These are phyloP conservation scores for Seira musarum DNA, from an alignment of 2,888 invertebrate genomes.

Conservation along the genomic window DNA sequence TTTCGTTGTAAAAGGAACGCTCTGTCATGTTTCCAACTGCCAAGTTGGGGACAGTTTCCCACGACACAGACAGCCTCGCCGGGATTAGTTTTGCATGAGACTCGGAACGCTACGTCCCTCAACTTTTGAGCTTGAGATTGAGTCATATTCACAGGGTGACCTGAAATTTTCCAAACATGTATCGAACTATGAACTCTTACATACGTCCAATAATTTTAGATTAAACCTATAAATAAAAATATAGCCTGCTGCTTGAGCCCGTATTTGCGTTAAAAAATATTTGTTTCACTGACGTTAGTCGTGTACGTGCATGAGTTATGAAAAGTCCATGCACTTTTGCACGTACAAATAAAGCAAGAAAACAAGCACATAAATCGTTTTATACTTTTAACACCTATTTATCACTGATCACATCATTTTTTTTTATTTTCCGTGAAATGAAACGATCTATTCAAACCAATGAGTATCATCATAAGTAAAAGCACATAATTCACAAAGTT, in stretches of 20 bases:
- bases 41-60: conserved; percentile 80
- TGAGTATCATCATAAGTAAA: too few relatives aligned
- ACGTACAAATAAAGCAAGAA: too few relatives aligned
- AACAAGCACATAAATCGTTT: too few relatives aligned
- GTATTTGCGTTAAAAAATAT: background rate
- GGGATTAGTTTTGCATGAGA: conserved; percentile 75
- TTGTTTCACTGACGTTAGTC: background rate
- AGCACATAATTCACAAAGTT: too few relatives aligned
- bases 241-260: too few relatives aligned
- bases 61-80: conserved; percentile 82
- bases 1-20: conserved; percentile 75
- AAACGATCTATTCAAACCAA: too few relatives aligned
- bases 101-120: conserved; percentile 75
- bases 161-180: background rate
- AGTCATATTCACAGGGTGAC: conserved; percentile 20
- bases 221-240: too few relatives aligned
- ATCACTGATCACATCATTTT: too few relatives aligned
- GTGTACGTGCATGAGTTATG: conserved; percentile 9
- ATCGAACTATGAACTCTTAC: background rate
- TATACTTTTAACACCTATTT: too few relatives aligned
- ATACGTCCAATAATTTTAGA: too few relatives aligned
- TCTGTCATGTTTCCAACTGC: conserved; percentile 80
- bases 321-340: background rate
- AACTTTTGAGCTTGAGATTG: conserved; percentile 30
- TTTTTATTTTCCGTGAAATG: too few relatives aligned